Conservation (phyloP, 2,797 vertebrate species). For the Gallirallus australis region DNA sequence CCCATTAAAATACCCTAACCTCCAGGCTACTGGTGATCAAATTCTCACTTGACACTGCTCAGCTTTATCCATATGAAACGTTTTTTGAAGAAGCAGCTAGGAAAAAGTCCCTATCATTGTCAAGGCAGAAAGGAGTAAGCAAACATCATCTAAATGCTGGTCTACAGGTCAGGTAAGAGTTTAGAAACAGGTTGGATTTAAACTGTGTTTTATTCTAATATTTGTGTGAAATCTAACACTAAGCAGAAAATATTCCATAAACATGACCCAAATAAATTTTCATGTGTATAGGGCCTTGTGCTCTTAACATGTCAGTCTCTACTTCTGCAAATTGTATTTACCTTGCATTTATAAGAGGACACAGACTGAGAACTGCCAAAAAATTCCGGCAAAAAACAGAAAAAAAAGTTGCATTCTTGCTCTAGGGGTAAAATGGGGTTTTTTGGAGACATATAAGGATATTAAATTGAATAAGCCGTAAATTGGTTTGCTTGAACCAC, state of each 20-base stretch:
- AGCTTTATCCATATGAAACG: not conserved
- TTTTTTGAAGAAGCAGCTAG: not conserved
- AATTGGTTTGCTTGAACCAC: not conserved
- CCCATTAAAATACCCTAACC: not conserved
- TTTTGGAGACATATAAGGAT: not conserved
- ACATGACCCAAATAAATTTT: not conserved
- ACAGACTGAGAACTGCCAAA: not conserved
- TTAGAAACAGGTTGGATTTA: not conserved
- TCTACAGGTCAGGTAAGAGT: not conserved
- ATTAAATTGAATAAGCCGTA: not conserved
- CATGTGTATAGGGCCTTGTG: not conserved
- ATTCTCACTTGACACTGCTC: not conserved
- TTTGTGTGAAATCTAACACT: not conserved
- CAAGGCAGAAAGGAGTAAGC: not conserved
- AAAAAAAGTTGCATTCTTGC: not conserved
- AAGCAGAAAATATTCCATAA: not conserved
- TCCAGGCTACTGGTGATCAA: not conserved
- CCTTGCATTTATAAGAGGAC: not conserved
- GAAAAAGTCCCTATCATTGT: not conserved
- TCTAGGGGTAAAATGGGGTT: not conserved
- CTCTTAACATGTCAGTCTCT: not conserved
- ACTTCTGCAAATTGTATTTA: not conserved
- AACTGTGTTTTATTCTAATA: not conserved
- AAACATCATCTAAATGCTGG: not conserved
- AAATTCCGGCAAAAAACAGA: not conserved